These are phyloP conservation scores for Drosophila nannoptera DNA, from an alignment of 1,140 invertebrate genomes.

Conservation along the genomic window DNA sequence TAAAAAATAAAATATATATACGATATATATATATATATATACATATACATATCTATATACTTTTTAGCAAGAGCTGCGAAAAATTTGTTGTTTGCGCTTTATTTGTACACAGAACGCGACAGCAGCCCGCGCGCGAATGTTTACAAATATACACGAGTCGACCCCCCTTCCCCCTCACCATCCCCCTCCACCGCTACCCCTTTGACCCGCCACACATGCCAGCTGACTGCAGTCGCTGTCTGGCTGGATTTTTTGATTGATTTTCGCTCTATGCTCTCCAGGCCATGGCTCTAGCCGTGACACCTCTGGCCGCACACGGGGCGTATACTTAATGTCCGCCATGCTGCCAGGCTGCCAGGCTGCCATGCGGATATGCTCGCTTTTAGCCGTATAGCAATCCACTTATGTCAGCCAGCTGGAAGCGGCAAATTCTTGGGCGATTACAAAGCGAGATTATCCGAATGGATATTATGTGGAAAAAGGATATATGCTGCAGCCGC, in stretches of 20 bases:
- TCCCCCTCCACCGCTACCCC: no score
- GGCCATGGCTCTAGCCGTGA: conserved; percentile 20
- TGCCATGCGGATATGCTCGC: no score
- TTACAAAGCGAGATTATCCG: no score
- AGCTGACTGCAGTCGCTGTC: no score
- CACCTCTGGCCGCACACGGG: neutral
- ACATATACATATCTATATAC: no score
- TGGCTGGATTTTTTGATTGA: conserved; percentile 37
- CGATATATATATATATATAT: no score
- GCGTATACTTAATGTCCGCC: conserved; percentile 19
- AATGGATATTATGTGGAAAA: no score
- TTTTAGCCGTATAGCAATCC: neutral
- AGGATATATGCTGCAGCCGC: no score
- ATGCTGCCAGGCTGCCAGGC: neutral
- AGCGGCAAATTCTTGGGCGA: no score
- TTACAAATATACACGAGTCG: conserved; percentile 20
- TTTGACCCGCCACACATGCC: neutral
- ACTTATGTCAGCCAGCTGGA: neutral
- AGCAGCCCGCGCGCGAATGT: conserved; percentile 13
- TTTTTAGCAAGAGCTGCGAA: conserved; percentile 26
- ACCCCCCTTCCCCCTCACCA: neutral
- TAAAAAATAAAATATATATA: no score
- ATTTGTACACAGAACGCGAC: conserved; percentile 19
- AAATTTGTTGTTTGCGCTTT: conserved; percentile 36
- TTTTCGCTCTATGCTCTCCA: conserved; percentile 17